Evolutionary conservation across 1,140 invertebrate species (phyloP).

Genomic region (Dryas iulia): DNA sequence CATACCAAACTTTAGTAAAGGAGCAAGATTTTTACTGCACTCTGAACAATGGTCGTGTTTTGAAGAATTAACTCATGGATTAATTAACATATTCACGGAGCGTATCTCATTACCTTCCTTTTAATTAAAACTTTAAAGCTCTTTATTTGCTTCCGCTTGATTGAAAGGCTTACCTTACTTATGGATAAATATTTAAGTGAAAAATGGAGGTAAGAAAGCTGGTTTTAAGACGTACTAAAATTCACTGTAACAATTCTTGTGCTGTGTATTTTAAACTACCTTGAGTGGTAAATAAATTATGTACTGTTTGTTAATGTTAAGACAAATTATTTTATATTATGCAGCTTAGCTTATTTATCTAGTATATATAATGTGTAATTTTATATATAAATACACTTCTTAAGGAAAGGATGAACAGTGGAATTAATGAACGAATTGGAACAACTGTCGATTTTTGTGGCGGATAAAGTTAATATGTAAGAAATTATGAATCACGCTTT

Average conservation of each 20-base stretch:
- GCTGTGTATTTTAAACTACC: background rate
- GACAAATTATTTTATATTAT: too few relatives aligned
- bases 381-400: too few relatives aligned
- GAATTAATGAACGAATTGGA: too few relatives aligned
- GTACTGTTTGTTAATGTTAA: background rate
- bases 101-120: conserved; percentile 73
- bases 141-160: conserved; percentile 65
- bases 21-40: conserved; percentile 61
- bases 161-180: conserved; percentile 51
- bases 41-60: conserved; percentile 70
- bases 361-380: too few relatives aligned
- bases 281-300: background rate
- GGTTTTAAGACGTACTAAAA: background rate
- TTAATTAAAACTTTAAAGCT: conserved; percentile 74
- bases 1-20: conserved; percentile 14
- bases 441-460: too few relatives aligned
- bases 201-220: conserved; percentile 24
- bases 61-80: conserved; percentile 71
- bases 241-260: background rate
- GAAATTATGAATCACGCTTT: too few relatives aligned
- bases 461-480: too few relatives aligned
- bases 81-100: conserved; percentile 74
- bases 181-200: conserved; percentile 27
- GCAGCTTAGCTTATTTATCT: too few relatives aligned
- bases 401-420: too few relatives aligned